Percentiles rank a stretch among this genome's conserved stretches.
phyloP scores from a whole-genome alignment of 1,140 invertebrate species.

The Sycophila sp. region DNA sequence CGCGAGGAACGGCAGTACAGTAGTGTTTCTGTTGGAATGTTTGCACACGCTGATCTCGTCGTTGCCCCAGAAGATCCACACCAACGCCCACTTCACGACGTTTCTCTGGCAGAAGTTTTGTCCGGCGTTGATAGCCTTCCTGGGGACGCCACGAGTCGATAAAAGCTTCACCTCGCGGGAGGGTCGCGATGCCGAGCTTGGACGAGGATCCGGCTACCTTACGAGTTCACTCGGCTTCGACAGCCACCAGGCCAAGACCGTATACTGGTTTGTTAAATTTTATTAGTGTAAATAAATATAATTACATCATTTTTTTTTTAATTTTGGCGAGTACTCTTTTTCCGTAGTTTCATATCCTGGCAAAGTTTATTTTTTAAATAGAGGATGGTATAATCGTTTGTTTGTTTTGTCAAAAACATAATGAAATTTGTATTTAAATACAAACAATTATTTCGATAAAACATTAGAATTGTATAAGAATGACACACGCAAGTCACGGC shows the following conservation, averaged over 20 bases:
- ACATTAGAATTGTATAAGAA: no score
- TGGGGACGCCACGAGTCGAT: slow-evolving; percentile 82
- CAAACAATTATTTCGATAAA: no score
- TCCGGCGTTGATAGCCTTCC: slow-evolving; percentile 85
- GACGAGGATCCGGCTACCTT: slow-evolving; percentile 77
- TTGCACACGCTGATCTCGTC: slow-evolving; percentile 85
- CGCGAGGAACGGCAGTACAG: slow-evolving; percentile 71
- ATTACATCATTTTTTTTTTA: slow-evolving; percentile 16
- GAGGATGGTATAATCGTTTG: no score
- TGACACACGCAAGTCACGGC: no score
- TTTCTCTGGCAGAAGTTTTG: slow-evolving; percentile 93
- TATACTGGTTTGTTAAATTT: slow-evolving; percentile 79
- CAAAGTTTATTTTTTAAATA: no score
- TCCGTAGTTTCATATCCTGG: no score
- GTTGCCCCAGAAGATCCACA: slow-evolving; percentile 81
- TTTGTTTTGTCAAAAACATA: no score
- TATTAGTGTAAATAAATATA: no score
- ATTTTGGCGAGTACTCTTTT: slow-evolving; percentile 13
- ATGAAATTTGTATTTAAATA: no score
- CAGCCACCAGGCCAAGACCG: slow-evolving; percentile 82
- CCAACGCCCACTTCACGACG: slow-evolving; percentile 84
- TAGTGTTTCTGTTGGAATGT: slow-evolving; percentile 85
- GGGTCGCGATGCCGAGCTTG: slow-evolving; percentile 68
- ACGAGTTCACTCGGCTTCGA: slow-evolving; percentile 79
- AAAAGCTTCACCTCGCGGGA: slow-evolving; percentile 77